Evolutionary conservation across 2,888 invertebrate species (phyloP), one percentile per base, ranked within the genome.

Genomic region (Amphimallon solstitiale): DNA sequence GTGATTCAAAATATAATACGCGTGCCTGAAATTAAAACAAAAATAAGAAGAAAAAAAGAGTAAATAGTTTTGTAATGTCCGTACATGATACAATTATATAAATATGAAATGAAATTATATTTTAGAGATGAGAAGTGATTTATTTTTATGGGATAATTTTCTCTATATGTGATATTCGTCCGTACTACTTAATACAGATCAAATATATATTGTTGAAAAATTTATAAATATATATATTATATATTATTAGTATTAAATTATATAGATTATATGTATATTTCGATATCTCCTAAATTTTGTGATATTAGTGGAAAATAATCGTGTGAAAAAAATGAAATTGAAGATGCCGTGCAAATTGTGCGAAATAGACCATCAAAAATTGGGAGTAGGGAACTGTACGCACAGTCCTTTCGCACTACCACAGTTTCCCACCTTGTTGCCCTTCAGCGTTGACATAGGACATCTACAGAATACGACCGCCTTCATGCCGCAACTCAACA

Each of bases 401-500:
- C 82, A 82, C 71, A 74, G 77, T 45, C 70, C 76, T 43, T 75
- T 76, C 67, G 64, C 76, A 48, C 52, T 77, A 59, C 75, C 77
- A 48, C 74, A 78, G 67, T 64, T 77, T 67, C 72, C 75, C 17
- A 62, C 74, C 21, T 68, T 75, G 65, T 51, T 76, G 59, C 71
- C 79, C 29, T 77, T 78, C 63, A 74, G 77, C 19, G 65, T 79
- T 38, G 78, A 77, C 73, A 56, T 79, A 77, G 73, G 77, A 78
- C 69, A 78, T 78, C 72, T 82, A 78, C 84, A 76, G 79, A 84
- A 76, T 80, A 84, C 86, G 64, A 82, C 86, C 71, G 82, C 86
- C 71, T 82, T 85, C 77, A 79, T 85, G 75, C 85, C 85, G 65
- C 87, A 87, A 78, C 84, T 88, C 76, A 86, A 86, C 82, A 85